These are phyloP conservation scores for Ursus arctos DNA, from an alignment of 2,113 vertebrate species.

Conservation along the genomic window DNA sequence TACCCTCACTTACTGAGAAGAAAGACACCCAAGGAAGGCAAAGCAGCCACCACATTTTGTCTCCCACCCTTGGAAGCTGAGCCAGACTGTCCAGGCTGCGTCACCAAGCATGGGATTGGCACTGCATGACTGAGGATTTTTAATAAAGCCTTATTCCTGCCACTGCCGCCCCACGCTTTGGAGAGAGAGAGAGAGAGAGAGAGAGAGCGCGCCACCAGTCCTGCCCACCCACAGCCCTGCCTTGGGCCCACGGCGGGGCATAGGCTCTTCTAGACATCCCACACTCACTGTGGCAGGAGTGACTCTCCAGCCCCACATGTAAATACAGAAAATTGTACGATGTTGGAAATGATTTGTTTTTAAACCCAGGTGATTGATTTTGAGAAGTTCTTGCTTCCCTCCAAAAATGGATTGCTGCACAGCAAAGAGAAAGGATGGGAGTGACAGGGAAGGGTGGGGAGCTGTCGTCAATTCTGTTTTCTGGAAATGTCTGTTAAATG, in stretches of 20 bases:
- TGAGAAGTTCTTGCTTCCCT: background rate
- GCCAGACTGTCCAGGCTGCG: background rate
- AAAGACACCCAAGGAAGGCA: background rate
- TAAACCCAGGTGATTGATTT: background rate
- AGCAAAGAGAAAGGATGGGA: background rate
- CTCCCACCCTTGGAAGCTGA: background rate
- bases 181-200: background rate
- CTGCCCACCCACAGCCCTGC: background rate
- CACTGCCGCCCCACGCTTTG: background rate
- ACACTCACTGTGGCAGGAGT: background rate
- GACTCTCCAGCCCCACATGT: background rate
- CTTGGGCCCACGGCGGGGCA: background rate
- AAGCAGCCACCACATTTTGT: rapidly evolving
- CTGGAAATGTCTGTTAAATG: background rate
- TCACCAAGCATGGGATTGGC: background rate
- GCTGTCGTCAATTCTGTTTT: background rate
- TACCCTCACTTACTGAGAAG: background rate
- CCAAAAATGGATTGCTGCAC: background rate
- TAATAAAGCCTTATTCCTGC: background rate
- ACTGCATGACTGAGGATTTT: background rate
- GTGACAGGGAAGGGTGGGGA: background rate
- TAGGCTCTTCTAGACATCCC: background rate
- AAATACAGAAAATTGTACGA: background rate
- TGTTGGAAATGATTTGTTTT: background rate
- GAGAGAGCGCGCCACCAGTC: no score